Conservation (phyloP, 2,797 vertebrate genomes). For the Mycteria americana region DNA sequence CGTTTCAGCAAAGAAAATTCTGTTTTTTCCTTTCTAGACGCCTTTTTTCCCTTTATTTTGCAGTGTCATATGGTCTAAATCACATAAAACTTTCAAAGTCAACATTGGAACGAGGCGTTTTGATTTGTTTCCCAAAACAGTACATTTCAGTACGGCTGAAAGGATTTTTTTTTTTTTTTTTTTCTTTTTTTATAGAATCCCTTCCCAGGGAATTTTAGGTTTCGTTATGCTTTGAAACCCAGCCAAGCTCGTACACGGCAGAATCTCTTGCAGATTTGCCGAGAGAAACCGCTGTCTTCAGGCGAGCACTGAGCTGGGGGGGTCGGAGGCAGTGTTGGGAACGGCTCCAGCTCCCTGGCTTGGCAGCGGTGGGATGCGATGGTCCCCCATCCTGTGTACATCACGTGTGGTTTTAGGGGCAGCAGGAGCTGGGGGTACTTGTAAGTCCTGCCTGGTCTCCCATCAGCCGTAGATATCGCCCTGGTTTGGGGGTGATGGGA, state of each 20-base stretch:
- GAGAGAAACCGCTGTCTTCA: background rate
- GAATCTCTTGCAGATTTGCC: background rate
- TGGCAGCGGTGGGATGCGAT: background rate
- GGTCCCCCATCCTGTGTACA: fast-evolving
- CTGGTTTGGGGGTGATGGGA: background rate
- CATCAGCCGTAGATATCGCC: fast-evolving
- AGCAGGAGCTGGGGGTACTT: background rate
- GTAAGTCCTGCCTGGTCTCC: background rate
- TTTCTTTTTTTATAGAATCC: background rate
- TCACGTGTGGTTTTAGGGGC: background rate
- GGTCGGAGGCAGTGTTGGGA: background rate
- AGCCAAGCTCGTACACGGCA: background rate
- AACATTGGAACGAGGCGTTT: slow-evolving; percentile 43
- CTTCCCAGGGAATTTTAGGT: slow-evolving; percentile 49
- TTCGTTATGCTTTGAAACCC: slow-evolving; percentile 27
- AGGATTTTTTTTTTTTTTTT: background rate
- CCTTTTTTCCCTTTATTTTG: slow-evolving; percentile 49
- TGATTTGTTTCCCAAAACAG: slow-evolving; percentile 62
- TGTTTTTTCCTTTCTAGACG: slow-evolving; percentile 4
- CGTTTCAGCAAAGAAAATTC: background rate
- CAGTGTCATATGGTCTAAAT: slow-evolving; percentile 56
- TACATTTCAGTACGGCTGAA: slow-evolving; percentile 41
- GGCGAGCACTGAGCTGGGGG: background rate
- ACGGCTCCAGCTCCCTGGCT: background rate
- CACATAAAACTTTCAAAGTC: slow-evolving; percentile 58